Percentiles rank a stretch among this genome's conserved stretches.
Conservation (phyloP, 2,888 invertebrate genomes). For the Caenorhabditis uteleia region DNA sequence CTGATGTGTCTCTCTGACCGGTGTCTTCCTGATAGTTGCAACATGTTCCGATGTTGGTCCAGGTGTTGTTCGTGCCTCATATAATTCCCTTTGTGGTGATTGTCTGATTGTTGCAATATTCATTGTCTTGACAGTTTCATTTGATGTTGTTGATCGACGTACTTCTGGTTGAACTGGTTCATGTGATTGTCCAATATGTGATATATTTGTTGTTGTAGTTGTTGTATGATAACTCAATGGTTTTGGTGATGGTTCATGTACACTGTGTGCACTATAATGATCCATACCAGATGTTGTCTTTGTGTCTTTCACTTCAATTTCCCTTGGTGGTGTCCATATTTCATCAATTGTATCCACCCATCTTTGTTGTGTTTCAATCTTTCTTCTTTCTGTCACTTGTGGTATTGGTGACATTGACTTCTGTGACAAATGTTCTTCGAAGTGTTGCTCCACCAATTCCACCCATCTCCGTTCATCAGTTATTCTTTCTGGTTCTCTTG, state of each 20-base stretch:
- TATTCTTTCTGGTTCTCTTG: conserved; percentile 23
- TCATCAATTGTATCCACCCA: conserved; percentile 49
- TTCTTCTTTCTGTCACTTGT: conserved; percentile 25
- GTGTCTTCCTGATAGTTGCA: conserved; percentile 45
- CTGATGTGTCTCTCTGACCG: conserved; percentile 39
- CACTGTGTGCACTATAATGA: conserved; percentile 37
- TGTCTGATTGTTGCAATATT: conserved; percentile 46
- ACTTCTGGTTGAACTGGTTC: conserved; percentile 41
- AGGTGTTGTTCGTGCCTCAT: conserved; percentile 37
- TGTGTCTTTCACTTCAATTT: conserved; percentile 29
- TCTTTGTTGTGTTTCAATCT: conserved; percentile 41
- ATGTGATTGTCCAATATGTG: conserved; percentile 40
- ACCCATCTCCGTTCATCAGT: conserved; percentile 49
- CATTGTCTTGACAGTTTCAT: conserved; percentile 39
- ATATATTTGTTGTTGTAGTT: conserved; percentile 10
- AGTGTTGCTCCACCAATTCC: conserved; percentile 39
- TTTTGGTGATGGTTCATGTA: conserved; percentile 42
- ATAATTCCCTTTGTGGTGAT: conserved; percentile 43
- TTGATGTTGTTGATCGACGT: conserved; percentile 32
- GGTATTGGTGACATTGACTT: conserved; percentile 46
- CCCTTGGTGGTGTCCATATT: conserved; percentile 34
- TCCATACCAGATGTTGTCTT: conserved; percentile 27
- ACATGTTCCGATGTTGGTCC: conserved; percentile 41
- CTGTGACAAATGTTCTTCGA: conserved; percentile 47
- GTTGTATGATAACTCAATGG: conserved; percentile 26